These are phyloP conservation scores for Ophiothrix spiculata DNA, from an alignment of 35 echinoderm and acorn worm species.

Conservation along the genomic window DNA sequence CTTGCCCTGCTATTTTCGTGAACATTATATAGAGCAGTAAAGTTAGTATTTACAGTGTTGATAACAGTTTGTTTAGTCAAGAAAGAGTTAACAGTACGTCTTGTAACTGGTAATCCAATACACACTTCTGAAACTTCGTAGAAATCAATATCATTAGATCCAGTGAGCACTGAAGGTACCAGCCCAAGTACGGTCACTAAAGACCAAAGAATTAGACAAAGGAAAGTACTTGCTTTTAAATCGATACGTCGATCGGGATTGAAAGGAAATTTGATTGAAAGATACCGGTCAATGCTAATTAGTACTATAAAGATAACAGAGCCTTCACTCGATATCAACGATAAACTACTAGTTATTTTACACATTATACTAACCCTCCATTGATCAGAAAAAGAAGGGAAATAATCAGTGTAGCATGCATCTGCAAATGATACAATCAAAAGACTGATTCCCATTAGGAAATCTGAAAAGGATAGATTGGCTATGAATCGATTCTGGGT, in stretches of 20 bases:
- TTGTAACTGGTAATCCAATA: background rate
- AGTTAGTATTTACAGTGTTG: background rate
- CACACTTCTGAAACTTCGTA: background rate
- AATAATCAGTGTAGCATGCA: background rate
- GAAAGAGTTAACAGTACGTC: background rate
- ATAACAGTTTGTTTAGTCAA: background rate
- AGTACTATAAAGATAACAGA: background rate
- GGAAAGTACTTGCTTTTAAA: background rate
- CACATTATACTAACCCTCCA: background rate
- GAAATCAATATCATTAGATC: background rate
- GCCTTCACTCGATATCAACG: background rate
- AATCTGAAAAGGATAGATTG: background rate
- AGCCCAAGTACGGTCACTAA: background rate
- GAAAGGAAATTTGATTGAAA: background rate
- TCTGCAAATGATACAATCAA: background rate
- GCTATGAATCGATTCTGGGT: too few species aligned
- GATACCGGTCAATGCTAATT: background rate
- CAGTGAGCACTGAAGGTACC: background rate
- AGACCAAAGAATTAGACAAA: background rate
- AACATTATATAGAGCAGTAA: background rate
- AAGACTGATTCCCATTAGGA: background rate
- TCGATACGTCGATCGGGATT: background rate
- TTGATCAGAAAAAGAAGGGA: background rate
- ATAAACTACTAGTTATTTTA: background rate
- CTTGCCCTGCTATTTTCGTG: background rate